Percentiles rank a stretch among this genome's conserved stretches.
These are phyloP conservation scores for Heliopora coerulea DNA, from an alignment of 92 coral and sea anemone species.

Conservation along the genomic window DNA sequence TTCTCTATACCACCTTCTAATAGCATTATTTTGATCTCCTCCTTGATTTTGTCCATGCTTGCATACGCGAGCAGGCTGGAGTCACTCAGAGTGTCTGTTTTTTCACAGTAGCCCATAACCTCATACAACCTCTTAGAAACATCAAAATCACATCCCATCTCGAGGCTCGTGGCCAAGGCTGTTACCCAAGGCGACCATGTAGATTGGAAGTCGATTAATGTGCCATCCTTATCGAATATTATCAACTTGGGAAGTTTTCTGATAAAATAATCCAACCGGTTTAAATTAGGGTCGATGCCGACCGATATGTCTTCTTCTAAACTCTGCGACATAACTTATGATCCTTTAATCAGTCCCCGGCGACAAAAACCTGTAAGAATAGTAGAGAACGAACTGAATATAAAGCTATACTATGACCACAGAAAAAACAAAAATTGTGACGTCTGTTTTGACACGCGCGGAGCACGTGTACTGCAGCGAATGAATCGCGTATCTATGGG, in stretches of 20 bases:
- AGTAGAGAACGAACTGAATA: too few species aligned
- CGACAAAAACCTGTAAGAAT: too few species aligned
- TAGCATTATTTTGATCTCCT: constrained; percentile 73
- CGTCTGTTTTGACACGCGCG: too few species aligned
- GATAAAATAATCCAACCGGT: too few species aligned
- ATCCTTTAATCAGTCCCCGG: too few species aligned
- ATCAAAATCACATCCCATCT: constrained; percentile 62
- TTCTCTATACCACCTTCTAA: constrained; percentile 62
- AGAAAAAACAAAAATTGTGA: too few species aligned
- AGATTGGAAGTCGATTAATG: constrained; percentile 81
- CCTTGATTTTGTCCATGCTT: constrained; percentile 76
- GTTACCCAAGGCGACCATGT: constrained; percentile 97
- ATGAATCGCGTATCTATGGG: too few species aligned
- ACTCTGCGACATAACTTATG: too few species aligned
- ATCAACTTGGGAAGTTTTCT: constrained; percentile 65
- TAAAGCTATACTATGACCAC: too few species aligned
- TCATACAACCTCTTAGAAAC: constrained; percentile 68
- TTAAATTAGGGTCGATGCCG: too few species aligned
- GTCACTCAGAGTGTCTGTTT: constrained; percentile 64
- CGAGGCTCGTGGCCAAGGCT: constrained; percentile 71
- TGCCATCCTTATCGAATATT: constrained; percentile 96
- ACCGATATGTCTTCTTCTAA: too few species aligned
- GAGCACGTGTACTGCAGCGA: too few species aligned
- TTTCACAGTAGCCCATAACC: constrained; percentile 86
- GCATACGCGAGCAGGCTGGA: constrained; percentile 90